Base-by-base conservation (phyloP, 2,888 invertebrate genomes). In the Spilarctia lutea region DNA sequence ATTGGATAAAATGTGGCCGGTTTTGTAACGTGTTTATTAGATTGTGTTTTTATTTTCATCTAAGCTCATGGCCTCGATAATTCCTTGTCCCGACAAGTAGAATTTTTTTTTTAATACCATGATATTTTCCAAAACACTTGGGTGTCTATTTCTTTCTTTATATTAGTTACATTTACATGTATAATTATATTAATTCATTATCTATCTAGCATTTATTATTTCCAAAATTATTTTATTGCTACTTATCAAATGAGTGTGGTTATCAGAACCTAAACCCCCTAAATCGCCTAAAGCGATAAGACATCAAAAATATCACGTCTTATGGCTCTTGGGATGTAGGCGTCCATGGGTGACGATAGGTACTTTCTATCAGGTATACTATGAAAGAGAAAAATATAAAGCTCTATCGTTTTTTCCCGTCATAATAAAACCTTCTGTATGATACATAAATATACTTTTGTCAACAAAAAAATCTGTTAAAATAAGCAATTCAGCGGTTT, bases 401-500 rank as follows among this genome's bases (percentile, higher is more conserved):
- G 11, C n/a, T 56, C 13, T 27, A 52, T 60, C 13, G 56, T 60
- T n/a, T 60, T 60, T 60, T 60, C 13, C 11, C 8, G 30, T 33
- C 13, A 45, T 71, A 42, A 42, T 8, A 63, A 63, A 60, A 35
- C 8, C 16, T 27, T 63, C 7, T 24, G 1, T 7, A 42, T 39
- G 60, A 20, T 6, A 18, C 18, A 24, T 20, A 35, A 60, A 16
- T 10, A 10, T 10, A 10, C 30, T 63, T 30, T 18, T 30, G 63
- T 63, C 30, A 63, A 30, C 30, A 18, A 63, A 63, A 52, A n/a
- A 63, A 68, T 24, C 42, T 24, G 52, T 73, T 65, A 35, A 70
- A 74, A 69, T 52, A 20, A 48, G 30, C 66, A 66, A 24, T 39
- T 56, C 24, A 56, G 39, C 65, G 69, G 56, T n/a, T 63, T 30